A percentile compares a stretch with the other conserved stretches of the same genome.
These are phyloP conservation scores for Vidua macroura DNA, from an alignment of 2,113 vertebrate genomes.

Conservation along the genomic window DNA sequence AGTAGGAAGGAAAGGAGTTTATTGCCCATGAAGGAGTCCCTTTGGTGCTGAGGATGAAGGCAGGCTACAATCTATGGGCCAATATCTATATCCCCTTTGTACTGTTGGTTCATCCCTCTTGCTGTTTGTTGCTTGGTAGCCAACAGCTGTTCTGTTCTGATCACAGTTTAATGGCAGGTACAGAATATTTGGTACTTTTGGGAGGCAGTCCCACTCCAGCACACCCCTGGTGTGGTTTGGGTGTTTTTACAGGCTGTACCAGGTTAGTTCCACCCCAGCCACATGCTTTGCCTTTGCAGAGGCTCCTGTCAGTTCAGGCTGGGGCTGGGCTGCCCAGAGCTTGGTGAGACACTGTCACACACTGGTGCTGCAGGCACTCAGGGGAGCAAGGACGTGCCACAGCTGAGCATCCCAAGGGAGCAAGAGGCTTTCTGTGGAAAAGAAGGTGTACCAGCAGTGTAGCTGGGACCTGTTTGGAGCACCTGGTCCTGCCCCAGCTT, in stretches of 20 bases:
- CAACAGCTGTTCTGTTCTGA: not conserved
- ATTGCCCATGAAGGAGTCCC: fast-evolving
- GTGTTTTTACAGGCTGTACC: not conserved
- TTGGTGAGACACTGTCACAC: not conserved
- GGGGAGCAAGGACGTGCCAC: not conserved
- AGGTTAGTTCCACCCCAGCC: not conserved
- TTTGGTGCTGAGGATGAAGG: not conserved
- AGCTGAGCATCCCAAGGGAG: not conserved
- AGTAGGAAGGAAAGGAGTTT: not conserved
- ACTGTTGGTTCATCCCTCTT: not conserved
- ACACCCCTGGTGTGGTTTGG: too few relatives aligned
- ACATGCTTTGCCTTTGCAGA: fast-evolving
- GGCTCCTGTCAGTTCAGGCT: not conserved
- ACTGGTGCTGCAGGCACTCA: fast-evolving
- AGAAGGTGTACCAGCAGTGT: fast-evolving
- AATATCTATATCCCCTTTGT: not conserved
- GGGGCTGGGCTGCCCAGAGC: not conserved
- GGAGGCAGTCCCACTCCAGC: not conserved
- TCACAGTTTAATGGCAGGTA: not conserved
- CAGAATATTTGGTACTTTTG: not conserved
- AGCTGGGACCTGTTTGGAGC: not conserved
- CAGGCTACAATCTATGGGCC: not conserved
- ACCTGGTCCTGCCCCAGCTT: not conserved
- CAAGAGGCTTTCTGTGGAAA: not conserved
- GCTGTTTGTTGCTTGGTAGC: not conserved